Conservation (phyloP, 2,797 vertebrate species). For the Acrocephalus scirpaceus region DNA sequence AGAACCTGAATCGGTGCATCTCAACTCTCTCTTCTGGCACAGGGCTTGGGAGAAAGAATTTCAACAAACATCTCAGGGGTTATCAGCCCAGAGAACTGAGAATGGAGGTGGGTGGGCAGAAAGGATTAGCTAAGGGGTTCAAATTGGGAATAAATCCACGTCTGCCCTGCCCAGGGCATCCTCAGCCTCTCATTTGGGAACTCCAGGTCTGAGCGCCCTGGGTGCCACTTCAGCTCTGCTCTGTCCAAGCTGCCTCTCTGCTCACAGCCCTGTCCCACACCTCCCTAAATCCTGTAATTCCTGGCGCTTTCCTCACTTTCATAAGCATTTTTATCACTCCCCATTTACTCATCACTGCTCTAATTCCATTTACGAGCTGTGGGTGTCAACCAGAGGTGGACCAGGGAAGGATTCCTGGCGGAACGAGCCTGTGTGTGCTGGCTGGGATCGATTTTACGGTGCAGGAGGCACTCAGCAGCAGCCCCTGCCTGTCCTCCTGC, state of each 20-base stretch:
- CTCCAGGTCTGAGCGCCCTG: not conserved
- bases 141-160: fast-evolving
- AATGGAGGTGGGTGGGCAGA: not conserved
- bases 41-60: no score
- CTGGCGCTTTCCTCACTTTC: not conserved
- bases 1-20: no score
- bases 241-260: not conserved
- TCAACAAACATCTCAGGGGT: no score
- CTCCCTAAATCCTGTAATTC: not conserved
- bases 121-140: not conserved
- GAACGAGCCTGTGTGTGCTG: not conserved
- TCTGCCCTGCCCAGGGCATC: not conserved
- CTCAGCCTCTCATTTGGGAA: not conserved
- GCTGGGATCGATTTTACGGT: not conserved
- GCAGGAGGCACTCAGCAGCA: not conserved
- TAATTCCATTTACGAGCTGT: not conserved
- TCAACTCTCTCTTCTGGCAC: no score
- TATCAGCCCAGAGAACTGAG: no score
- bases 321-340: not conserved
- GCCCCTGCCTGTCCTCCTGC: not conserved
- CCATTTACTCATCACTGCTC: not conserved
- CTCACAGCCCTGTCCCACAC: not conserved
- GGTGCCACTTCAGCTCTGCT: fast-evolving
- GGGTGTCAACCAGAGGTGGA: not conserved
- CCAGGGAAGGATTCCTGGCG: not conserved